A percentile compares a stretch with the other conserved stretches of the same genome.
These are phyloP conservation scores for Apis laboriosa DNA, from an alignment of 1,140 invertebrate genomes.

Conservation along the genomic window DNA sequence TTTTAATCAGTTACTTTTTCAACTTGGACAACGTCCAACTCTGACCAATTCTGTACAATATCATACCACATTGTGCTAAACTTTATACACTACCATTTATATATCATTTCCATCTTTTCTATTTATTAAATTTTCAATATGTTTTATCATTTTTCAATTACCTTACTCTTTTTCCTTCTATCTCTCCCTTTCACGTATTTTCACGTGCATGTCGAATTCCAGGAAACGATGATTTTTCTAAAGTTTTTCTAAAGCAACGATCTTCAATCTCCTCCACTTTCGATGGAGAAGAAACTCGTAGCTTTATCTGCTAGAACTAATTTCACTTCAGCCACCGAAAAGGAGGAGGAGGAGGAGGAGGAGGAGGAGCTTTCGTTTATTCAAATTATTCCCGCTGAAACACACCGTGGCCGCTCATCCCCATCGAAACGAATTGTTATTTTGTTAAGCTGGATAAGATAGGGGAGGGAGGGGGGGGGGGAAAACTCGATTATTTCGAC, in stretches of 20 bases:
- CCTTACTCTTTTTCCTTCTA: too few species aligned
- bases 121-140: too few species aligned
- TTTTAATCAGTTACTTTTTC: too few species aligned
- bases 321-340: neutral
- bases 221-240: neutral
- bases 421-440: constrained; percentile 34
- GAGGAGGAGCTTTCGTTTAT: constrained; percentile 7
- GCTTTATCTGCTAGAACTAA: neutral
- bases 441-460: neutral
- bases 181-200: too few species aligned
- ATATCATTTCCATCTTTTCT: too few species aligned
- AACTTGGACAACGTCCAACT: too few species aligned
- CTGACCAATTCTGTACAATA: too few species aligned
- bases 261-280: neutral
- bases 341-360: neutral
- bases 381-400: constrained; percentile 19
- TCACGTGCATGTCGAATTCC: too few species aligned
- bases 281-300: neutral
- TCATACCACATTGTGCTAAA: too few species aligned
- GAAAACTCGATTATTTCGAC: constrained; percentile 21
- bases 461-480: neutral
- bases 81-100: too few species aligned
- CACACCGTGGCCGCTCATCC: constrained; percentile 5
- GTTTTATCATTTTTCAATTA: too few species aligned
- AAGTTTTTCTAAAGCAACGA: neutral